Percentiles rank a stretch among this genome's conserved stretches.
Evolutionary conservation across 2,113 vertebrate genomes (phyloP).

Genomic region (Ancistrus triradiatus): DNA sequence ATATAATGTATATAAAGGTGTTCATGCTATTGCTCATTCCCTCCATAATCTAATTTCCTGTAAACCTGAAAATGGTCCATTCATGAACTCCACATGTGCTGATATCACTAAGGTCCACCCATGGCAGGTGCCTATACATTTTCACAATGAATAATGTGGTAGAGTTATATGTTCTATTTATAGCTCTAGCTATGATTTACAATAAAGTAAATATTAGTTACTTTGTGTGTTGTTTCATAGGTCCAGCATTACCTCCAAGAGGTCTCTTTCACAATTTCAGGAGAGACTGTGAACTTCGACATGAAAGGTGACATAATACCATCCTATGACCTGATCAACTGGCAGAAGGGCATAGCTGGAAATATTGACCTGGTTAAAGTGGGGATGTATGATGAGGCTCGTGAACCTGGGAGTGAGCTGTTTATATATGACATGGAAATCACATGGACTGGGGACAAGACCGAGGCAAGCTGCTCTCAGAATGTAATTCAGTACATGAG

Average conservation of each 20-base stretch:
- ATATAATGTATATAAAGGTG: constrained; percentile 65
- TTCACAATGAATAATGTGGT: too few relatives aligned
- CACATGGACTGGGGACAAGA: constrained; percentile 64
- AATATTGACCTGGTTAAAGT: constrained; percentile 62
- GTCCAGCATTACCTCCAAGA: constrained; percentile 66
- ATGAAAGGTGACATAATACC: constrained; percentile 65
- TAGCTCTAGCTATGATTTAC: background rate
- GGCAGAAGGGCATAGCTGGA: constrained; percentile 60
- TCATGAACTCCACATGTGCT: constrained; percentile 64
- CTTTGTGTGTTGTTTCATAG: constrained; percentile 41
- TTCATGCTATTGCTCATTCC: constrained; percentile 66
- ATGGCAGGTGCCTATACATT: constrained; percentile 63
- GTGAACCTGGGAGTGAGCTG: constrained; percentile 59
- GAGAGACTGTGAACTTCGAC: constrained; percentile 68
- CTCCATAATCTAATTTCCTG: constrained; percentile 65
- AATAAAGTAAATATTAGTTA: background rate
- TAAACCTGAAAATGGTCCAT: constrained; percentile 58
- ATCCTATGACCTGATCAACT: constrained; percentile 72
- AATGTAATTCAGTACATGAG: constrained; percentile 69
- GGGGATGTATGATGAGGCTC: constrained; percentile 66
- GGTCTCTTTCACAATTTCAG: constrained; percentile 57
- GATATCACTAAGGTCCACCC: constrained; percentile 56
- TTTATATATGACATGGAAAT: constrained; percentile 60
- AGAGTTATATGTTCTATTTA: background rate
- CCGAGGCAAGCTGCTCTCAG: constrained; percentile 67